Evolutionary conservation across 2,113 vertebrate species (phyloP).

Genomic region (Meriones unguiculatus): DNA sequence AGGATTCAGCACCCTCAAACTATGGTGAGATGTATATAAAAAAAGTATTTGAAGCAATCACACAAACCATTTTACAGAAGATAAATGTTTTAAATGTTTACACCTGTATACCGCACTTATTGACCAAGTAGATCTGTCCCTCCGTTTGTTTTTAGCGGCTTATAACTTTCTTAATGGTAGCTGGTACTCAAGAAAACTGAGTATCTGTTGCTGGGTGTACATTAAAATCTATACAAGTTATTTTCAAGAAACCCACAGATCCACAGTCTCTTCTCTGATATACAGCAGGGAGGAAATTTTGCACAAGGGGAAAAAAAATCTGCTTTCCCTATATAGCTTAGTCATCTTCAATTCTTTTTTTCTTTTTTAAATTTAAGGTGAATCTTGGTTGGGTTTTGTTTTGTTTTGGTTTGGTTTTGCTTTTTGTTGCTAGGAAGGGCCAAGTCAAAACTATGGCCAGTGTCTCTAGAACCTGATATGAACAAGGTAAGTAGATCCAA

Average conservation of each 20-base stretch:
- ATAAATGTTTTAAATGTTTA: neutral
- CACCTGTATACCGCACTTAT: rapidly evolving
- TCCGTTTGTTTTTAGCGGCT: neutral
- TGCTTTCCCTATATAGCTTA: neutral
- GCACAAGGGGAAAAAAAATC: neutral
- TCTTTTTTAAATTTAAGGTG: neutral
- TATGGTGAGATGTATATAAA: neutral
- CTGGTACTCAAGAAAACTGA: neutral
- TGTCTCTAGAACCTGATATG: neutral
- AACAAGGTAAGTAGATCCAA: neutral
- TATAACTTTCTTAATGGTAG: neutral
- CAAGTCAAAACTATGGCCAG: neutral
- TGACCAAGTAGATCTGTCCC: neutral
- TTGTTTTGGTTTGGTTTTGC: neutral
- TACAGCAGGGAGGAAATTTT: neutral
- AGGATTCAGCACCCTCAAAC: neutral
- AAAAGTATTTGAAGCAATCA: neutral
- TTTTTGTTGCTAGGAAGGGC: conserved; percentile 35
- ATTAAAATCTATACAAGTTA: neutral
- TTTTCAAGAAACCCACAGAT: conserved; percentile 17
- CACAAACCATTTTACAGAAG: neutral
- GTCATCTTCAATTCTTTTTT: neutral
- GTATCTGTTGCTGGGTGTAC: neutral
- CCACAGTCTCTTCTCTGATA: neutral
- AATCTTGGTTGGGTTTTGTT: neutral